Percentiles rank a stretch among this genome's conserved stretches.
Conservation (phyloP, 2,113 vertebrate genomes). For the Podocnemis expansa region DNA sequence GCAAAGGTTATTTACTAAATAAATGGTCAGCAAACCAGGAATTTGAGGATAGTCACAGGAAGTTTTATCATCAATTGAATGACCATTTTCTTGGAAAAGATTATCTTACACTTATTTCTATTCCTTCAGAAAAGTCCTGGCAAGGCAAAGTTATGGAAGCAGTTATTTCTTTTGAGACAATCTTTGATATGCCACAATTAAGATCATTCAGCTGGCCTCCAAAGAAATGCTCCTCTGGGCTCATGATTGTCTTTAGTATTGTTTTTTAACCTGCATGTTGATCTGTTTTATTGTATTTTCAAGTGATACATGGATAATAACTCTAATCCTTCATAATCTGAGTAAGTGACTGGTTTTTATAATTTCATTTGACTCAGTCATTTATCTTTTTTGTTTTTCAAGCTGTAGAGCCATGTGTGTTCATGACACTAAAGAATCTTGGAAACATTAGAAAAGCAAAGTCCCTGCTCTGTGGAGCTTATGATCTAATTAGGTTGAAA, state of each 20-base stretch:
- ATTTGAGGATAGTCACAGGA: not conserved
- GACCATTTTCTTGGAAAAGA: not conserved
- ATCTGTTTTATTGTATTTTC: not conserved
- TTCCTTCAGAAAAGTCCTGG: rapidly evolving
- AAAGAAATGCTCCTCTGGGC: not conserved
- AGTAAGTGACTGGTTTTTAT: not conserved
- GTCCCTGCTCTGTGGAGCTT: not conserved
- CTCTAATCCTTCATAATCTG: not conserved
- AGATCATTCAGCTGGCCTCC: not conserved
- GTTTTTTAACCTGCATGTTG: not conserved
- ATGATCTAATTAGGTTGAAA: not conserved
- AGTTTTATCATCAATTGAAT: not conserved
- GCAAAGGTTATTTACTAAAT: not conserved
- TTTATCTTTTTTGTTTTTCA: not conserved
- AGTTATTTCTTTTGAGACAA: not conserved
- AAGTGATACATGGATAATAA: not conserved
- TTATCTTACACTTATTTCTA: not conserved
- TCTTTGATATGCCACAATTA: not conserved
- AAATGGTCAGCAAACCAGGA: not conserved
- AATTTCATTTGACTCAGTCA: not conserved
- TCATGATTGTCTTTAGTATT: not conserved
- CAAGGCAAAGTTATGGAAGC: not conserved
- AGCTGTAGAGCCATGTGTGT: not conserved
- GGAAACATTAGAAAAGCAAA: not conserved
- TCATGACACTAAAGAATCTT: not conserved